Percentiles rank a stretch among this genome's conserved stretches.
Conservation (phyloP, 2,888 invertebrate species). For the Patella depressa region DNA sequence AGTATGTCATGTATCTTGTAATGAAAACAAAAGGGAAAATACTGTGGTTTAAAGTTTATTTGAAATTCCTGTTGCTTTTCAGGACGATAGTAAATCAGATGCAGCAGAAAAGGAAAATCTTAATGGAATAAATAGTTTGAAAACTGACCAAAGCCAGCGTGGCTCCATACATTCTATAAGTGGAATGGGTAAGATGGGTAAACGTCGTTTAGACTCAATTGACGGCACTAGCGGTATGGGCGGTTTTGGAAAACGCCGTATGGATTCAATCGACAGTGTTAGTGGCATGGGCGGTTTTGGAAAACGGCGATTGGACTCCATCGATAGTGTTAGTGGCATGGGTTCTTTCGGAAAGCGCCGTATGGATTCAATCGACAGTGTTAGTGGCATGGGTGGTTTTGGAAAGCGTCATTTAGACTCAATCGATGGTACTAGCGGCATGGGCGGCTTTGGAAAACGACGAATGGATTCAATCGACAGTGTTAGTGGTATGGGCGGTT, state of each 20-base stretch:
- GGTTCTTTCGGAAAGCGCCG: not conserved
- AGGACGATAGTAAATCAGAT: too few relatives aligned
- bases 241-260: not conserved
- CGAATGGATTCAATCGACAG: not conserved
- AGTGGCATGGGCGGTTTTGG: conserved; percentile 6
- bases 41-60: too few relatives aligned
- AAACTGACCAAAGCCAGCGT: too few relatives aligned
- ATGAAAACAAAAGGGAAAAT: too few relatives aligned
- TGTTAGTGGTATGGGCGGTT: not conserved
- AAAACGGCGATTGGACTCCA: not conserved
- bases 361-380: not conserved
- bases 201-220: not conserved
- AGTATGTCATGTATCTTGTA: too few relatives aligned
- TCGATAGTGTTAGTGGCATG: not conserved
- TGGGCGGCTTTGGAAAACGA: not conserved
- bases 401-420: not conserved
- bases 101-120: too few relatives aligned
- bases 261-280: not conserved
- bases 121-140: too few relatives aligned
- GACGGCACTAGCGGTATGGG: not conserved
- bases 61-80: too few relatives aligned
- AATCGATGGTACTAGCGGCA: not conserved
- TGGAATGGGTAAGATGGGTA: not conserved
- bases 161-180: not conserved
- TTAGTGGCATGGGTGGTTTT: conserved; percentile 1